phyloP scores from a whole-genome alignment of 53 echinoderm and acorn worm genomes.

The Paracentrotus lividus region DNA sequence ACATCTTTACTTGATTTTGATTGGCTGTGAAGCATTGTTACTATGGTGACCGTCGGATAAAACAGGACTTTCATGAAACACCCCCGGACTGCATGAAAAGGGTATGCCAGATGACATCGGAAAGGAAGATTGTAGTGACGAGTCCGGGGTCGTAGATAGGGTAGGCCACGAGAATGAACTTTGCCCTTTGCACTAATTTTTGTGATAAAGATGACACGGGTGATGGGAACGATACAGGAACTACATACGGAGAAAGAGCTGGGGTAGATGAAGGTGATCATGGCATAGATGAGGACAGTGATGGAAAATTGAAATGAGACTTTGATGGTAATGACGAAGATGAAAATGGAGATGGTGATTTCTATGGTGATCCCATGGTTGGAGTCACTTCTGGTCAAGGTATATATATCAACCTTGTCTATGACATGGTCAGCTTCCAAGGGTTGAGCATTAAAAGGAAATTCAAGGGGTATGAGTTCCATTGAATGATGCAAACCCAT shows the following conservation, averaged over 20 bases:
- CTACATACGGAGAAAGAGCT: neutral
- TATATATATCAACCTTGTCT: neutral
- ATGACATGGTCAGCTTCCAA: neutral
- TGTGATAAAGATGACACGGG: neutral
- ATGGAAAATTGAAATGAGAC: no score
- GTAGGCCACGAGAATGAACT: neutral
- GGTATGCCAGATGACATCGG: no score
- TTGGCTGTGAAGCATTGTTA: no score
- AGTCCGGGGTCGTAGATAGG: no score
- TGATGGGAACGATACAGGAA: neutral
- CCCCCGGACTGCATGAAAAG: no score
- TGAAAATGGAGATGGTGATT: neutral
- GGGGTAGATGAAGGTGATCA: neutral
- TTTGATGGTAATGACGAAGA: neutral
- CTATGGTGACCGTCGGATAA: no score
- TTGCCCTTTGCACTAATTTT: neutral
- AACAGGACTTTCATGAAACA: no score
- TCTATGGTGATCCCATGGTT: neutral
- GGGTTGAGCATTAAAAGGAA: neutral
- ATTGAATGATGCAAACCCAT: neutral
- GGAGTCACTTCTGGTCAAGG: neutral
- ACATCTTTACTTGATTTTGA: no score
- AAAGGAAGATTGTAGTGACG: no score
- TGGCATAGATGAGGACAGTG: neutral
- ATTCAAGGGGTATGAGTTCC: neutral